Evolutionary conservation across 2,888 invertebrate species (phyloP), one percentile per base, ranked within the genome.

Genomic region (Baronia brevicornis): DNA sequence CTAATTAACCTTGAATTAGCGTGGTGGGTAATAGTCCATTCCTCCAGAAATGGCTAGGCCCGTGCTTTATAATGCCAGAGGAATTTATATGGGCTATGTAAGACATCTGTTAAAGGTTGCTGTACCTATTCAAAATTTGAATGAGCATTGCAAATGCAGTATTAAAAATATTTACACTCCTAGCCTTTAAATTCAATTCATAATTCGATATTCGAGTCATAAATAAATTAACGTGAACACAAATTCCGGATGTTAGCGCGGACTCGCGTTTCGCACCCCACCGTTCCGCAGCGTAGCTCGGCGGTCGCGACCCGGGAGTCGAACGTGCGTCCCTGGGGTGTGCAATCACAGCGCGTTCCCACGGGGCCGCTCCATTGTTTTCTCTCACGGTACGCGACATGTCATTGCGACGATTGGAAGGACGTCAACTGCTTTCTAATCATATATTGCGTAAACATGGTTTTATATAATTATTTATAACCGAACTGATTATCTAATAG

Each of bases 321-420:
- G 62, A 71, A 70, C 71, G 59, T 62, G 60, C 55, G 62, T 58
- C 57, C 59, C 56, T 47, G 44, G 69, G 70, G 73, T 65, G 67
- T 60, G 60, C 65, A 73, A 75, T 74, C 77, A 73, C 69, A 45
- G 54, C n/a, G n/a, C 43, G 53, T 80, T 82, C 80, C 79, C 80
- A 82, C 80, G 80, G 55, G 51, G 46, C 52, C 48, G 47, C 21
- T 43, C 52, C 56, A 65, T 74, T 78, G 72, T 73, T 64, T 64
- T 70, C 60, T 75, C 74, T 72, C 78, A 75, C 78, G 77, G 73
- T 72, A 64, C 56, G 68, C 75, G 73, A 75, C 71, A 74, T 75
- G 71, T 72, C 65, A 71, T 72, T 69, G 65, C 68, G 51, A 61
- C 71, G 70, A 77, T 77, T 78, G 64, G 54, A 46, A 51, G 46